Evolutionary conservation across 2,888 invertebrate genomes (phyloP).

Genomic region (Argyresthia albistria): DNA sequence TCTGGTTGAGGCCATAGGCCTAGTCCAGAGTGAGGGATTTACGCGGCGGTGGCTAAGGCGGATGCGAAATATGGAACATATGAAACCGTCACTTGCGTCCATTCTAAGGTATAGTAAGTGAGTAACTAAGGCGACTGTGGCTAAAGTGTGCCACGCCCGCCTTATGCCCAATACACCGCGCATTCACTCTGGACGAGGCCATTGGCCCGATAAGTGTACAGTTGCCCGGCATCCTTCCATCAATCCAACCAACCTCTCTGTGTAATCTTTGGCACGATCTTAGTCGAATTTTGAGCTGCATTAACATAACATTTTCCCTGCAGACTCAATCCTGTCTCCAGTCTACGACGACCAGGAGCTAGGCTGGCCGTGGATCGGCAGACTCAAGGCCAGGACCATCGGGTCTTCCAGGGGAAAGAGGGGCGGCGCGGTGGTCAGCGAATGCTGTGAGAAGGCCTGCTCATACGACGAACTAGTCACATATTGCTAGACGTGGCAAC

Average conservation of each 20-base stretch:
- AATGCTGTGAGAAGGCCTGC: conserved; percentile 48
- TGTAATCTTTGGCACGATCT: not conserved
- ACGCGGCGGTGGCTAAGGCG: too few relatives aligned
- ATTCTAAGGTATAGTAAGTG: too few relatives aligned
- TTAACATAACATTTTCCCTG: too few relatives aligned
- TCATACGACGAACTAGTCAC: conserved; percentile 29
- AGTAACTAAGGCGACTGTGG: too few relatives aligned
- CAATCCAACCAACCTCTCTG: not conserved
- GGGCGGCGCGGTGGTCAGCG: conserved; percentile 26
- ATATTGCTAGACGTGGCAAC: conserved; percentile 27
- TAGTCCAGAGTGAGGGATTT: too few relatives aligned
- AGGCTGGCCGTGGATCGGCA: conserved; percentile 33
- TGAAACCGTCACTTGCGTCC: too few relatives aligned
- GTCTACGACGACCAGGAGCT: conserved; percentile 28
- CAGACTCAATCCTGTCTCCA: conserved; percentile 29
- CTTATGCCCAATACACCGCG: too few relatives aligned
- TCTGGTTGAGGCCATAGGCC: too few relatives aligned
- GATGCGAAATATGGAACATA: too few relatives aligned
- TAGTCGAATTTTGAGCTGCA: not conserved
- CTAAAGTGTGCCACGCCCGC: too few relatives aligned
- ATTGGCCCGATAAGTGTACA: too few relatives aligned
- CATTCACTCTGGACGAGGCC: too few relatives aligned
- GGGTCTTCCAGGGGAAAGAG: conserved; percentile 27
- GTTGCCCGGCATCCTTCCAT: not conserved
- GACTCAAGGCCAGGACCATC: conserved; percentile 26